A percentile compares a stretch with the other conserved stretches of the same genome.
These are phyloP conservation scores for Varanus salvator DNA, from an alignment of 2,113 vertebrate genomes.

Conservation along the genomic window DNA sequence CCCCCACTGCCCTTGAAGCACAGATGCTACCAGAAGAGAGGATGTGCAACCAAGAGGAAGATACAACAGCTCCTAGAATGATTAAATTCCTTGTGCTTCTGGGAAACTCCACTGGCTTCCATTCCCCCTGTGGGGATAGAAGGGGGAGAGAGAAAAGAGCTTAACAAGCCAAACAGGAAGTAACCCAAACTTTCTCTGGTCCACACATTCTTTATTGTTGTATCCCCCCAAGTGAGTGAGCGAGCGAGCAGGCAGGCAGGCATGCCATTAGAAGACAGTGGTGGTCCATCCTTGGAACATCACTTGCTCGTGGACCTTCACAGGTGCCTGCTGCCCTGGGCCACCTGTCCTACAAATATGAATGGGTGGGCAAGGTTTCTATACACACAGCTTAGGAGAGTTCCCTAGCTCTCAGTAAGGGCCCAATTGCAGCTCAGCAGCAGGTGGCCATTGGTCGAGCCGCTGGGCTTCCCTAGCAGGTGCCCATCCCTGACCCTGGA, in stretches of 20 bases:
- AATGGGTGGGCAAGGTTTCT: not conserved
- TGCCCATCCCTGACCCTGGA: too few relatives aligned
- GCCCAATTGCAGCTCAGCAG: too few relatives aligned
- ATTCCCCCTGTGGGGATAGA: not conserved
- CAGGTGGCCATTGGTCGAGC: too few relatives aligned
- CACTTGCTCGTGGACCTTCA: not conserved
- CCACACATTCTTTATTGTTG: not conserved
- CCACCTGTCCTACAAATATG: not conserved
- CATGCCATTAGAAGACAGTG: too few relatives aligned
- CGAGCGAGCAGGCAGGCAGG: not conserved
- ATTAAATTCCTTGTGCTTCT: not conserved
- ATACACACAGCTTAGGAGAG: not conserved
- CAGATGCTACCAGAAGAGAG: not conserved
- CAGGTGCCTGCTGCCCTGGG: not conserved
- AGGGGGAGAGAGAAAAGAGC: not conserved
- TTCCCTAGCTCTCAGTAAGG: too few relatives aligned
- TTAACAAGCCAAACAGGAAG: too few relatives aligned
- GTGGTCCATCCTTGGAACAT: too few relatives aligned
- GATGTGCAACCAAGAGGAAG: not conserved
- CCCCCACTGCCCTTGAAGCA: too few relatives aligned
- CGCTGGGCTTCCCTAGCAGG: too few relatives aligned
- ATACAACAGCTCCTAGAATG: too few relatives aligned
- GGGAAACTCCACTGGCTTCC: not conserved
- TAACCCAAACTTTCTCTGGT: not conserved
- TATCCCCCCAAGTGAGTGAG: not conserved